phyloP scores from a whole-genome alignment of 2,113 vertebrate species.

The Pachycephala philippinensis region DNA sequence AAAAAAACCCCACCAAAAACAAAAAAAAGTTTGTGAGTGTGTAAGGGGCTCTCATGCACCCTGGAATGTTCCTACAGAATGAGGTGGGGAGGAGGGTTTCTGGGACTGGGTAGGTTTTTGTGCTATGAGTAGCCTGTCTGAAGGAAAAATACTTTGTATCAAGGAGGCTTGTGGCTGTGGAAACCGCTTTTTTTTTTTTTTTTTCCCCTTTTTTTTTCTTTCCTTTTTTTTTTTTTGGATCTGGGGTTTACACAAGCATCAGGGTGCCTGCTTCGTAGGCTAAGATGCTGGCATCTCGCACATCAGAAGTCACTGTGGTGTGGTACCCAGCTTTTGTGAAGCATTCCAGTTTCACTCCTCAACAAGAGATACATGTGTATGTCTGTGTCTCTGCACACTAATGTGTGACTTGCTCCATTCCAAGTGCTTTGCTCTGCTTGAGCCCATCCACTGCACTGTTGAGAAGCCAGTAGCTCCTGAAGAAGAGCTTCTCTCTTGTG shows the following conservation, averaged over 20 bases:
- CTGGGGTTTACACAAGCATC: neutral
- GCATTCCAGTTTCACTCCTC: neutral
- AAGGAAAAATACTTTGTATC: neutral
- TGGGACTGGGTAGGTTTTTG: neutral
- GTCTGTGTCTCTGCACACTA: neutral
- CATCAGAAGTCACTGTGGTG: neutral
- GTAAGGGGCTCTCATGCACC: neutral
- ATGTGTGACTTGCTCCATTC: neutral
- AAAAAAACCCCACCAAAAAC: neutral
- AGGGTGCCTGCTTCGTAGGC: neutral
- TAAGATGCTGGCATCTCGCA: neutral
- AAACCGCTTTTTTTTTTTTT: neutral
- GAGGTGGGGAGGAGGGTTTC: neutral
- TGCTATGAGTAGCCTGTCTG: neutral
- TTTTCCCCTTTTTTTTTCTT: neutral
- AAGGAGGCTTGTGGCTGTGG: neutral
- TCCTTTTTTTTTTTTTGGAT: neutral
- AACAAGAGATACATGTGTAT: neutral
- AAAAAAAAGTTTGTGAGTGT: fast-evolving
- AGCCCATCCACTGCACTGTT: neutral
- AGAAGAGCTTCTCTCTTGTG: neutral
- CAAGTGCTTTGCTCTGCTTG: neutral
- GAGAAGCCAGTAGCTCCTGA: neutral
- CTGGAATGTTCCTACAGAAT: neutral
- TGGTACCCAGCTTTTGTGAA: neutral